Conservation (phyloP, 2,113 vertebrate species). For the Clinocottus analis region DNA sequence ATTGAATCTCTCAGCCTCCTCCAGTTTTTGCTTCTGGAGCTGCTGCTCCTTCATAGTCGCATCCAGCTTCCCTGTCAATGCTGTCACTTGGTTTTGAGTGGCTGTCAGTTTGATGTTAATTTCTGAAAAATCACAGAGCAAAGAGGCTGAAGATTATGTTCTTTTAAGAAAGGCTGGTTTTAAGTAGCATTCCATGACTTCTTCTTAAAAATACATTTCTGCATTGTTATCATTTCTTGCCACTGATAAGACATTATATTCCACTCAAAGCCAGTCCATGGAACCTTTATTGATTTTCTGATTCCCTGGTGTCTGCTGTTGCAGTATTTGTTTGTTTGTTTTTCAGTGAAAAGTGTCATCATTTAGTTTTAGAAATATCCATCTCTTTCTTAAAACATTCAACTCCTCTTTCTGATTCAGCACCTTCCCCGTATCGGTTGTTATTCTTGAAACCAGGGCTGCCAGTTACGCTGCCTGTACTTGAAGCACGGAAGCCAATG, state of each 20-base stretch:
- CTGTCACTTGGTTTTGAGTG: slow-evolving; percentile 47
- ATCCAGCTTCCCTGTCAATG: slow-evolving; percentile 31
- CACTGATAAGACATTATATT: slow-evolving; percentile 1
- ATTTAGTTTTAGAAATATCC: background rate
- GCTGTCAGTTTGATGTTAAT: slow-evolving; percentile 43
- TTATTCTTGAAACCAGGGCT: slow-evolving; percentile 37
- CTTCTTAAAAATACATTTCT: slow-evolving; percentile 11
- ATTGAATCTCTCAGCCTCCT: slow-evolving; percentile 31
- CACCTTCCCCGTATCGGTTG: slow-evolving; percentile 6
- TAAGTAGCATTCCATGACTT: background rate
- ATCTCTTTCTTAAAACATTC: slow-evolving; percentile 24
- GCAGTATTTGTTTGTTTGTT: too few relatives aligned
- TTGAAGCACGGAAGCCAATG: slow-evolving; percentile 24
- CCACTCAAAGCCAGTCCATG: background rate
- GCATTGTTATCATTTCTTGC: background rate
- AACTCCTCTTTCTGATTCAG: background rate
- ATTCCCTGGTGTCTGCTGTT: too few relatives aligned
- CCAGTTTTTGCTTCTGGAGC: slow-evolving; percentile 16
- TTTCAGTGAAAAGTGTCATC: background rate
- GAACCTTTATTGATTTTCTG: too few relatives aligned
- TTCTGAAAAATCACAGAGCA: slow-evolving; percentile 42
- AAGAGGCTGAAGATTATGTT: slow-evolving; percentile 8
- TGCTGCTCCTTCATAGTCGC: slow-evolving; percentile 3
- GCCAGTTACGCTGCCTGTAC: slow-evolving; percentile 21
- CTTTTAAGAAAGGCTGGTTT: slow-evolving; percentile 9